phyloP scores from a whole-genome alignment of 2,797 vertebrate genomes.

The Vespertilio murinus region DNA sequence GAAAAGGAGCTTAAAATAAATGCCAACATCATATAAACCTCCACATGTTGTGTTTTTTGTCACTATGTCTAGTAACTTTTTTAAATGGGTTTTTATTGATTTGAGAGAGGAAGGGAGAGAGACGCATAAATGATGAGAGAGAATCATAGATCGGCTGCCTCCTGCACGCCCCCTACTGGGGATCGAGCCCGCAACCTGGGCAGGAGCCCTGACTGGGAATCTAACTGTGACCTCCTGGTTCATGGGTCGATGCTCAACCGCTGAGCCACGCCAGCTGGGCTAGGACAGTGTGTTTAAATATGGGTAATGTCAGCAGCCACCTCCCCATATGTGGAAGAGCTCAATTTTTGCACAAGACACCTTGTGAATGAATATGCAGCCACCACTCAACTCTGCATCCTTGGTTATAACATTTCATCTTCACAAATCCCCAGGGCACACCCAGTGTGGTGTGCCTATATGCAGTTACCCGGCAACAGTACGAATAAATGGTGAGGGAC shows the following conservation, averaged over 20 bases:
- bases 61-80: slow-evolving; percentile 68
- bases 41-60: slow-evolving; percentile 71
- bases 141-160: too few species aligned
- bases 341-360: not conserved
- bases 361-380: not conserved
- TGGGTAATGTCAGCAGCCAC: not conserved
- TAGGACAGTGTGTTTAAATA: not conserved
- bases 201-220: too few species aligned
- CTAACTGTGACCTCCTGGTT: too few species aligned
- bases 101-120: too few species aligned
- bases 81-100: too few species aligned
- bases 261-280: too few species aligned
- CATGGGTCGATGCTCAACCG: too few species aligned
- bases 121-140: too few species aligned
- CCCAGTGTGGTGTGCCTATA: not conserved
- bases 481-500: not conserved
- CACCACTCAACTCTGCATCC: not conserved
- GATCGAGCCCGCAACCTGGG: too few species aligned
- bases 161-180: too few species aligned
- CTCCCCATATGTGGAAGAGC: not conserved
- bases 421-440: not conserved
- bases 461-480: not conserved
- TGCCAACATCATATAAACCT: slow-evolving; percentile 49
- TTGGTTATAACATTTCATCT: not conserved
- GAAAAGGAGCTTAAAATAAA: slow-evolving; percentile 58